Evolutionary conservation across 2,797 vertebrate genomes (phyloP).

Genomic region (Scolopax bukidnonensis): DNA sequence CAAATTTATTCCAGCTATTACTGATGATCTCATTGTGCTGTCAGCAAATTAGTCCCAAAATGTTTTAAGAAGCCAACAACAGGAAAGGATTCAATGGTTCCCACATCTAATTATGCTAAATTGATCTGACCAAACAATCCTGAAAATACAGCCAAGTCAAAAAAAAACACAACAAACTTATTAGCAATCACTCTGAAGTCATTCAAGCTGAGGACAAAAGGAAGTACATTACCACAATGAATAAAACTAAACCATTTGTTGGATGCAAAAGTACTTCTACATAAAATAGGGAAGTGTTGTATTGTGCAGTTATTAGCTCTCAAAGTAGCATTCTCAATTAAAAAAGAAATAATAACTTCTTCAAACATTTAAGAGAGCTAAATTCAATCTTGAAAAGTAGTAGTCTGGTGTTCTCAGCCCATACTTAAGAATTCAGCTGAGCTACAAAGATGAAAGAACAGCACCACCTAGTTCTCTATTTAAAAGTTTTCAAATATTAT

Average conservation of each 20-base stretch:
- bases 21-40: background rate
- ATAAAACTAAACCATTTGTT: background rate
- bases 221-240: background rate
- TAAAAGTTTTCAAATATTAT: constrained; percentile 69
- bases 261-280: background rate
- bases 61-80: background rate
- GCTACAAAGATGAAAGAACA: constrained; percentile 80
- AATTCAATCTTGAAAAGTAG: constrained; percentile 6
- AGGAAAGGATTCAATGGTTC: background rate
- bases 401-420: constrained; percentile 31
- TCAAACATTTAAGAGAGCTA: background rate
- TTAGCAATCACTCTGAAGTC: background rate
- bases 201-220: background rate
- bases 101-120: background rate
- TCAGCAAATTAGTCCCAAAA: background rate
- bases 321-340: background rate
- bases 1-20: background rate
- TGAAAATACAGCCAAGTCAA: background rate
- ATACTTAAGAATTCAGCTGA: constrained; percentile 56
- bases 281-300: background rate
- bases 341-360: background rate
- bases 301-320: background rate
- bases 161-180: background rate
- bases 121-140: background rate
- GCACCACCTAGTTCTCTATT: constrained; percentile 80